These are phyloP conservation scores for Melanotaenia trifasciata DNA, from an alignment of 2,797 vertebrate genomes.

Conservation along the genomic window DNA sequence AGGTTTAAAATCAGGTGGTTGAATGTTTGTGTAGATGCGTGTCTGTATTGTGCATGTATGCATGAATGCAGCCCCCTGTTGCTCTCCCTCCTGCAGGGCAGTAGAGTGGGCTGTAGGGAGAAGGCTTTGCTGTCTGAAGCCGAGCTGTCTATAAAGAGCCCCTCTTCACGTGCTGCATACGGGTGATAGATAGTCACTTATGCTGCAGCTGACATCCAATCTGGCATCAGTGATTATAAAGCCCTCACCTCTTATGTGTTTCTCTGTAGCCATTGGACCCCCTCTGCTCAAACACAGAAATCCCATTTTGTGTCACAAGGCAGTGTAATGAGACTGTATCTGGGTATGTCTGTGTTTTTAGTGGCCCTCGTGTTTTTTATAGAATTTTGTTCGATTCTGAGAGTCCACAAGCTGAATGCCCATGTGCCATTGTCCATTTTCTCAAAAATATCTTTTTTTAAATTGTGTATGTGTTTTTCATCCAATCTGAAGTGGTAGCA, in stretches of 20 bases:
- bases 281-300: conserved; percentile 72
- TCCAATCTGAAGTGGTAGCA: conserved; percentile 22
- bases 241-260: conserved; percentile 69
- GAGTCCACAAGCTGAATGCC: conserved; percentile 5
- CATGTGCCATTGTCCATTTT: conserved; percentile 23
- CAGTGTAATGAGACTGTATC: conserved; percentile 64
- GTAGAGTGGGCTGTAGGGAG: conserved; percentile 48
- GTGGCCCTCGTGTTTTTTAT: conserved; percentile 9
- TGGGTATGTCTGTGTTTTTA: conserved; percentile 29
- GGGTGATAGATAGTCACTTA: conserved; percentile 80
- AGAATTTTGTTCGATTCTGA: conserved; percentile 10
- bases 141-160: conserved; percentile 70
- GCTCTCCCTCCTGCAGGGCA: conserved; percentile 57
- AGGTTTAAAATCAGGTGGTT: background rate
- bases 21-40: conserved; percentile 22
- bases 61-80: conserved; percentile 42
- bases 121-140: conserved; percentile 67
- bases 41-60: conserved; percentile 42
- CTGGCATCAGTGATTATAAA: conserved; percentile 80
- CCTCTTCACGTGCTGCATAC: conserved; percentile 54
- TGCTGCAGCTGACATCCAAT: conserved; percentile 80
- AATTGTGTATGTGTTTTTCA: conserved; percentile 23
- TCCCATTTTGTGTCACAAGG: conserved; percentile 73
- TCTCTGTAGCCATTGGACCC: conserved; percentile 61
- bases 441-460: background rate